Conservation (phyloP, 2,888 invertebrate genomes). For the Andrena minutula region DNA sequence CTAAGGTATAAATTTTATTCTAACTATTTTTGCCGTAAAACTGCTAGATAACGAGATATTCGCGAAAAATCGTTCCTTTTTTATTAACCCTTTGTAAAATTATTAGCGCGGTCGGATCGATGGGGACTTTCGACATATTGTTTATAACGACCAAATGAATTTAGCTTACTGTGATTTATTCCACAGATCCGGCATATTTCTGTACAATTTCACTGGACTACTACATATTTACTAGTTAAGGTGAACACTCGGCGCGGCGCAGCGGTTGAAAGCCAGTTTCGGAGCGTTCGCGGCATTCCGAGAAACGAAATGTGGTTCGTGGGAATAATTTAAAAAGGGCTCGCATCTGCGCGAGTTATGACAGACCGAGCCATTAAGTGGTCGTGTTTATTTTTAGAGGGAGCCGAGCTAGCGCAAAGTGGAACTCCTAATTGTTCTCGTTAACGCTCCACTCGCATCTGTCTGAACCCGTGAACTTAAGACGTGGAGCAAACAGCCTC, state of each 20-base stretch:
- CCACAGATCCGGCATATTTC: no score
- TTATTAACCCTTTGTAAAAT: no score
- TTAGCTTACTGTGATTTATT: no score
- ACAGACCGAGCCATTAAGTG: slow-evolving; percentile 79
- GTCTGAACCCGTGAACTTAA: slow-evolving; percentile 83
- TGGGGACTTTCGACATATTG: no score
- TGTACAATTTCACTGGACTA: no score
- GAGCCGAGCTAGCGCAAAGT: slow-evolving; percentile 81
- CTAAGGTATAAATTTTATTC: no score
- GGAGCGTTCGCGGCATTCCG: slow-evolving; percentile 59
- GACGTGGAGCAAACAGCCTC: slow-evolving; percentile 63
- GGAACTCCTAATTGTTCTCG: slow-evolving; percentile 84
- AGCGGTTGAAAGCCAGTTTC: slow-evolving; percentile 26
- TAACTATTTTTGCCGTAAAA: no score
- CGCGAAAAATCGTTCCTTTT: no score
- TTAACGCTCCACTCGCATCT: slow-evolving; percentile 83
- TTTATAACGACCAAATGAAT: no score
- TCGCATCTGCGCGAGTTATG: slow-evolving; percentile 79
- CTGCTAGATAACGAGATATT: no score
- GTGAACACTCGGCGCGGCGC: slow-evolving; percentile 2
- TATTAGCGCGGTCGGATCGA: no score
- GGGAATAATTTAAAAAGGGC: slow-evolving; percentile 78
- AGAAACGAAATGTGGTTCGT: slow-evolving; percentile 75
- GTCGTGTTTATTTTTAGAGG: slow-evolving; percentile 83
- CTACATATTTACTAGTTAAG: slow-evolving; percentile 1